Base-by-base conservation (phyloP, 2,797 vertebrate genomes). In the Eurystomus glaucurus region DNA sequence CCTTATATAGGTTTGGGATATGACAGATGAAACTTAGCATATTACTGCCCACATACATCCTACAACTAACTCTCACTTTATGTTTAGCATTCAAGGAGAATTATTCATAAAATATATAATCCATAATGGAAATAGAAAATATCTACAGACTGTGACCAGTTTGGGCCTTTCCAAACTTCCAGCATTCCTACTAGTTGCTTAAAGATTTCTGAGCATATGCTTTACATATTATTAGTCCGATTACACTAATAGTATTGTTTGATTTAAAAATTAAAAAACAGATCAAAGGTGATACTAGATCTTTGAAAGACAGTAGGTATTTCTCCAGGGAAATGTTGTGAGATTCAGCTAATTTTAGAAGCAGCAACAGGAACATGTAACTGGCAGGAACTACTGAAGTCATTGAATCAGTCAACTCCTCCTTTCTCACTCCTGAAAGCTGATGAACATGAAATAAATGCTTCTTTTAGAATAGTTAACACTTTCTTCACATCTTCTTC, bases 381-480 rank as follows among this genome's bases (percentile, higher is more conserved):
- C 20, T 75, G 21, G 4, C 35, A 71, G 39, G 48, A 81, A 29
- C 35, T 39, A 54, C 19, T 74, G 11, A 66, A 84, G 39, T 71
- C 3, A 31, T 28, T 70, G 39, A 78, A 65, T 58, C 33, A 50
- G 12, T 37, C 14, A 10, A 50, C 14, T 21, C 10, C 11, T 81
- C 11, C 64, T 87, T 88, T 88, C 68, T 93, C 22, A 39, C 9
- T 58, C 3, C 46, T 93, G 75, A 88, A 91, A 90, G 16, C 26
- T 76, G 26, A 15, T 77, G 31, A 83, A 46, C 13, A 29, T 37
- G 7, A 72, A 85, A 90, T 20, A 79, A 93, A 72, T 41, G 5
- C 4, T 50, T 89, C 11, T 62, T 94, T 81, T 29, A 43, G n/a
- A 85, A 86, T 11, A 85, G 11, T 61, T 77, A 86, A 23, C 15